Evolutionary conservation across 2,797 vertebrate species (phyloP), one percentile per base, ranked within the genome.

Genomic region (Sardinella longiceps): DNA sequence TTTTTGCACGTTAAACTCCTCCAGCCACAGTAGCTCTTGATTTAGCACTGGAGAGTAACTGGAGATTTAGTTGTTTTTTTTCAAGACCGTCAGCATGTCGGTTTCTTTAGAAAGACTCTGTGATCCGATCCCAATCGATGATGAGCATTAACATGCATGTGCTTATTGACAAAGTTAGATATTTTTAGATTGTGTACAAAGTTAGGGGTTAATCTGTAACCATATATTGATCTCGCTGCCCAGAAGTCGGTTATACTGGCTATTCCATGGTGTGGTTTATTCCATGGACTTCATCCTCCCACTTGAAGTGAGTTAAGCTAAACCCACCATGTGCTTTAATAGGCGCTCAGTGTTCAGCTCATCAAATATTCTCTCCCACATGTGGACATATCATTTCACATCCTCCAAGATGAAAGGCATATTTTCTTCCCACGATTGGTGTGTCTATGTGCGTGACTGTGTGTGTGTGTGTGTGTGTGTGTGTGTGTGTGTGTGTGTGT

Each of bases 321-420:
- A 39, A 77, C 70, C 37, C 28, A 77, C 25, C 39, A n/a, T n/a
- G 70, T 77, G 70, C 33, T 15, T 77, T 43, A 77, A 39, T 43
- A 77, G 15, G 70, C 6, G 70, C 70, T 77, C 70, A 77, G 20
- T 20, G 1, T 20, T 77, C 70, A 77, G 70, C 70, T 77, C 70
- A 39, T 77, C 37, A 77, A 43, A 77, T 43, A 43, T 39, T 20
- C 70, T 77, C 33, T 77, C 66, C 33, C 37, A 77, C 70, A 77
- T 77, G 70, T 77, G 18, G 39, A 77, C 70, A 77, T 43, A 77
- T 77, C 70, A 43, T 77, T 77, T 77, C 37, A 77, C 33, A 77
- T 23, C 37, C 70, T 43, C 70, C 20, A 43, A 77, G 20, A 39
- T 20, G 18, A 18, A 20, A 43, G 70, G 39, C 5, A 77, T 77